A percentile compares a stretch with the other conserved stretches of the same genome.
Conservation (phyloP, 2,888 invertebrate genomes). For the Boloria euphrosyne region DNA sequence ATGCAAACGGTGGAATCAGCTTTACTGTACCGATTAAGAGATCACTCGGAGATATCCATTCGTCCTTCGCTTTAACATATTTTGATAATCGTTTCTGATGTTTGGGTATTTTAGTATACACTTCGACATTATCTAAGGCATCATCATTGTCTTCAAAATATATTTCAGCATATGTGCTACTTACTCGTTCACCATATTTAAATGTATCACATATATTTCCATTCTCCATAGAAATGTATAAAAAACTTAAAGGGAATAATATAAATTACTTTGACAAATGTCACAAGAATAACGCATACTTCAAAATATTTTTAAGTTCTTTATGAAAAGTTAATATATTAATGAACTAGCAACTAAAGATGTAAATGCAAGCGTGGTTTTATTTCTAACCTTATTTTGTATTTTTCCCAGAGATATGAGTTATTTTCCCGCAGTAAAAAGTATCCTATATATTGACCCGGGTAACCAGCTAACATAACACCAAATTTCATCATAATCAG, state of each 20-base stretch:
- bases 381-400: no score
- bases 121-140: constrained; percentile 39
- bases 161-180: constrained; percentile 66
- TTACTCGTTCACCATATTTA: constrained; percentile 54
- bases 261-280: constrained; percentile 4
- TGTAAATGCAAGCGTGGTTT: no score
- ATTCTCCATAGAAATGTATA: constrained; percentile 23
- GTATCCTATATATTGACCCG: no score
- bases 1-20: constrained; percentile 70
- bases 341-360: no score
- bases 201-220: constrained; percentile 49
- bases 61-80: constrained; percentile 36
- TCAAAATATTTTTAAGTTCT: constrained; percentile 48
- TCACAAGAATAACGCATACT: background rate
- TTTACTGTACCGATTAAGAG: constrained; percentile 63
- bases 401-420: no score
- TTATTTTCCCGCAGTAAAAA: no score
- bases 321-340: constrained; percentile 24
- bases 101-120: constrained; percentile 38
- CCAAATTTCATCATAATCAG: no score
- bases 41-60: constrained; percentile 74
- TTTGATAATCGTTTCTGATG: constrained; percentile 20
- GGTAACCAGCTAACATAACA: no score
- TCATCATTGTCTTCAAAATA: constrained; percentile 53
- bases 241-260: background rate